A percentile compares a stretch with the other conserved stretches of the same genome.
Evolutionary conservation across 2,797 vertebrate species (phyloP).

Genomic region (Gymnothorax reevesii): DNA sequence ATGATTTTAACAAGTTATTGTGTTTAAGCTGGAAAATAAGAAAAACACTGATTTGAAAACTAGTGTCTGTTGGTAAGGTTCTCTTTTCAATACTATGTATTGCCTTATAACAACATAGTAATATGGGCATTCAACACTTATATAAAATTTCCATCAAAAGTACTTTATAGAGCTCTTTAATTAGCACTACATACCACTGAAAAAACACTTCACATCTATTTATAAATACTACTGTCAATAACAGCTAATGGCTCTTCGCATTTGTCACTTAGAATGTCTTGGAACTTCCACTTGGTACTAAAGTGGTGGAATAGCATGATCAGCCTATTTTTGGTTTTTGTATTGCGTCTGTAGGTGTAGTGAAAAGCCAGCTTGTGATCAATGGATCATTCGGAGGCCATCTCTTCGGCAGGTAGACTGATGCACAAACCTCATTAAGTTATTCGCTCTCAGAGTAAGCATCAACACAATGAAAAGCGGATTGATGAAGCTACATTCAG

Average conservation of each 20-base stretch:
- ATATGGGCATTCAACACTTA: neutral
- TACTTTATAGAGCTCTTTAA: neutral
- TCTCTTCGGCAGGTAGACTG: slow-evolving; percentile 44
- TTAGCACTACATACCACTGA: neutral
- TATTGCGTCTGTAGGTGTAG: neutral
- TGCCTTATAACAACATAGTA: neutral
- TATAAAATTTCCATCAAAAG: neutral
- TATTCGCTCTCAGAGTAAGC: slow-evolving; percentile 42
- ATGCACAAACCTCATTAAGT: slow-evolving; percentile 51
- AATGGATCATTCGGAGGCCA: slow-evolving; percentile 35
- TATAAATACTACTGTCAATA: no score
- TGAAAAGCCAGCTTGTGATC: neutral
- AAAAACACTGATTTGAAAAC: slow-evolving; percentile 58
- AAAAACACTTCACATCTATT: neutral
- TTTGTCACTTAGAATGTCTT: no score
- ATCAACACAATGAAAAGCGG: slow-evolving; percentile 47
- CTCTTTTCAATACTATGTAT: slow-evolving; percentile 61
- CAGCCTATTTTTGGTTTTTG: no score
- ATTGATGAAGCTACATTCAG: slow-evolving; percentile 52
- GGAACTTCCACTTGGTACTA: no score
- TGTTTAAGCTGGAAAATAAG: no score
- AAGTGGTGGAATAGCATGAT: no score
- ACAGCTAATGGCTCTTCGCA: neutral
- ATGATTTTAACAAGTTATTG: no score
- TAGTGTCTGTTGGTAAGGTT: slow-evolving; percentile 61